Conservation (phyloP, 2,113 vertebrate species). For the Oenanthe melanoleuca region DNA sequence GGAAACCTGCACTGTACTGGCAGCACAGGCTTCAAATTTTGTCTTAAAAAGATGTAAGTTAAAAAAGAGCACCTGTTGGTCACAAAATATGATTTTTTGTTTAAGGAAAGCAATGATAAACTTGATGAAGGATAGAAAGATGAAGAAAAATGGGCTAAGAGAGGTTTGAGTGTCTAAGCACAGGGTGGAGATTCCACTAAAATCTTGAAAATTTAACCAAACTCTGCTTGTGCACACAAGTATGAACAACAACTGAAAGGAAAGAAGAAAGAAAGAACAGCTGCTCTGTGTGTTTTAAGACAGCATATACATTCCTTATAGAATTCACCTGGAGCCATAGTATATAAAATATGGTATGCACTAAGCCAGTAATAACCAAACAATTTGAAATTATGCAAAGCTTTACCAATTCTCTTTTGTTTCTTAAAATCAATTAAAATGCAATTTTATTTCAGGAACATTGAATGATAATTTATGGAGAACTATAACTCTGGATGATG, state of each 20-base stretch:
- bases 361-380: not conserved
- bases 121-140: not conserved
- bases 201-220: not conserved
- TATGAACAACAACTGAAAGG: not conserved
- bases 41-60: not conserved
- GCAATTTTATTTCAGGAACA: not conserved
- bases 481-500: not conserved
- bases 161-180: not conserved
- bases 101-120: not conserved
- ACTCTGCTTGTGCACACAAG: not conserved
- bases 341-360: not conserved
- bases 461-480: not conserved
- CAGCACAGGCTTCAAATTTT: not conserved
- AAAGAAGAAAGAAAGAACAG: not conserved
- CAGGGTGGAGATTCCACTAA: not conserved
- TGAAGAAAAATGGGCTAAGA: not conserved
- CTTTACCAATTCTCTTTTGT: not conserved
- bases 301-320: not conserved
- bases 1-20: not conserved
- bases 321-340: not conserved
- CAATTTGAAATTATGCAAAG: not conserved
- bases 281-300: not conserved
- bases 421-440: not conserved
- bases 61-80: accelerated
- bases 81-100: not conserved